Evolutionary conservation across 2,113 vertebrate genomes (phyloP).

Genomic region (Carassius auratus): DNA sequence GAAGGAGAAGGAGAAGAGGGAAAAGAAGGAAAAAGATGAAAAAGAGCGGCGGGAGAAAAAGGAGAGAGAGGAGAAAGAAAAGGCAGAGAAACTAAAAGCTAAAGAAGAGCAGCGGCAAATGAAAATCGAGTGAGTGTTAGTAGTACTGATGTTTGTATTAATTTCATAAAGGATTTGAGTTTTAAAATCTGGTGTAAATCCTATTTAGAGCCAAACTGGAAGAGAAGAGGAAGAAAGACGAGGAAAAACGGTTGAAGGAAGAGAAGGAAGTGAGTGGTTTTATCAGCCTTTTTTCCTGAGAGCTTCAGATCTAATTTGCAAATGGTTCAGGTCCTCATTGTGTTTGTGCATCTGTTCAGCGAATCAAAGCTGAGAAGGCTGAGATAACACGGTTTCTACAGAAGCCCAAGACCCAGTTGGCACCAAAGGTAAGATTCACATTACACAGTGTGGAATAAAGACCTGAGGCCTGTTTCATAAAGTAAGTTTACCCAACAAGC

Average conservation of each 20-base stretch:
- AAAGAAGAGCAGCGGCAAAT: conserved; percentile 92
- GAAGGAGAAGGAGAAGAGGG: conserved; percentile 83
- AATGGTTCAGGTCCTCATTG: not conserved
- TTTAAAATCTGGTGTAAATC: conserved; percentile 5
- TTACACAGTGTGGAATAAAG: not conserved
- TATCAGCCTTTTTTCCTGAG: not conserved
- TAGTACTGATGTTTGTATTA: not conserved
- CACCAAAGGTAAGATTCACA: conserved; percentile 84
- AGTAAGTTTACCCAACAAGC: no score
- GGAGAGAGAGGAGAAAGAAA: conserved; percentile 88
- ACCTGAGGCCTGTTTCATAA: not conserved
- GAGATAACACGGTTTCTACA: conserved; percentile 96
- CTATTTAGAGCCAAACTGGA: conserved; percentile 88
- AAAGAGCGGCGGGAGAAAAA: conserved; percentile 86
- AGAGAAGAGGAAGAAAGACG: conserved; percentile 95
- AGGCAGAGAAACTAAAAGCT: conserved; percentile 84
- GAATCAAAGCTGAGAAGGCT: conserved; percentile 92
- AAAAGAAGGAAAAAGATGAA: conserved; percentile 88
- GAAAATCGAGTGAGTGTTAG: conserved; percentile 87
- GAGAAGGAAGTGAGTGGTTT: conserved; percentile 86
- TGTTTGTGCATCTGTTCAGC: conserved; percentile 71
- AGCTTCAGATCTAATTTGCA: not conserved
- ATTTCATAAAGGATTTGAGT: not conserved
- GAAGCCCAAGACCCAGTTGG: conserved; percentile 89
- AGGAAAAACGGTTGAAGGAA: conserved; percentile 93